These are phyloP conservation scores for Hyposmocoma kahamanoa DNA, from an alignment of 1,140 invertebrate species.

Conservation along the genomic window DNA sequence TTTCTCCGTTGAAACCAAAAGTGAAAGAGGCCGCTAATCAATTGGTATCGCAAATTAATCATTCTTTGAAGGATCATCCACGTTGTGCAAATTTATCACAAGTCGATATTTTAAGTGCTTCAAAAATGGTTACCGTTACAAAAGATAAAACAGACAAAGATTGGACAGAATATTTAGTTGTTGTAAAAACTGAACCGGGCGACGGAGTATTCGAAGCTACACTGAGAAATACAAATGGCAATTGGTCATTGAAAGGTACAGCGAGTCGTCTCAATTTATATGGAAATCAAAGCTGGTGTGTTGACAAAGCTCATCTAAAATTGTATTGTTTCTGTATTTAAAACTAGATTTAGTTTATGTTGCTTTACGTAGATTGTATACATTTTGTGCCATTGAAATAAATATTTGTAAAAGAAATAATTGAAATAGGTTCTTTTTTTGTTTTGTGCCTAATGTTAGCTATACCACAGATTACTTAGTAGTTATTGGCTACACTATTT, in stretches of 20 bases:
- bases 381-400: too few species aligned
- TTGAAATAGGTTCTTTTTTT: too few species aligned
- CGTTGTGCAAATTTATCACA: constrained; percentile 75
- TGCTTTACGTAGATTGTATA: too few species aligned
- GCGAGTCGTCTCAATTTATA: constrained; percentile 84
- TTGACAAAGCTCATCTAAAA: constrained; percentile 80
- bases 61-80: constrained; percentile 71
- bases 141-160: not conserved
- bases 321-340: constrained; percentile 81
- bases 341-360: too few species aligned
- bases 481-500: too few species aligned
- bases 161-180: constrained; percentile 74
- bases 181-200: constrained; percentile 78
- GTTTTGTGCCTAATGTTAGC: too few species aligned
- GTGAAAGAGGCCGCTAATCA: constrained; percentile 65
- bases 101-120: constrained; percentile 48
- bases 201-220: constrained; percentile 82
- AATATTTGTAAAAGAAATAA: too few species aligned
- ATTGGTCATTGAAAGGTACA: constrained; percentile 72
- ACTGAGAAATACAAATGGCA: constrained; percentile 53
- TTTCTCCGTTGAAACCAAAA: constrained; percentile 48
- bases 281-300: constrained; percentile 82
- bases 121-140: not conserved
- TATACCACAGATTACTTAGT: too few species aligned
- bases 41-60: constrained; percentile 77